Evolutionary conservation across 1,140 invertebrate species (phyloP).

Genomic region (Pogonus chalceus): DNA sequence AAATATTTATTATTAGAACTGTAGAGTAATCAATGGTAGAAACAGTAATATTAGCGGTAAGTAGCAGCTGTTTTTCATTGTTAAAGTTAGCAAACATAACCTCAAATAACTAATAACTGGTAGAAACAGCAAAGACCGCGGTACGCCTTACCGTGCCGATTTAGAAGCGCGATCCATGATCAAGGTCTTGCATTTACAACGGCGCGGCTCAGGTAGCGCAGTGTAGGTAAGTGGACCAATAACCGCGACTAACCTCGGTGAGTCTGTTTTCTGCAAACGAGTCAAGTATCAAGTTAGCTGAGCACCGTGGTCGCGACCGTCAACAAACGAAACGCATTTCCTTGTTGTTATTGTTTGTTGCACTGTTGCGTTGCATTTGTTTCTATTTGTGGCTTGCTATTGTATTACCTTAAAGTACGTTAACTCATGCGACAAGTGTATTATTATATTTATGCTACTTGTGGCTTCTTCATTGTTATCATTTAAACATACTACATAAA

Average conservation of each 20-base stretch:
- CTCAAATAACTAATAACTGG: conserved; percentile 5
- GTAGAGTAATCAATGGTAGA: neutral
- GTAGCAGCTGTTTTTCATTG: conserved; percentile 1
- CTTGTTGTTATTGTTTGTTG: neutral
- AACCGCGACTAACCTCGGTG: conserved; percentile 12
- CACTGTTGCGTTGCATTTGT: neutral
- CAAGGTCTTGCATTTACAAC: conserved; percentile 3
- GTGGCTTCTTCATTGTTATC: neutral
- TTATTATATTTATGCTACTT: neutral
- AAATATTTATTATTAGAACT: neutral
- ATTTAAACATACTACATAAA: neutral
- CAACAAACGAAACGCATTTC: neutral
- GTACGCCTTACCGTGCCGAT: neutral
- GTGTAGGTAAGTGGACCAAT: conserved; percentile 16
- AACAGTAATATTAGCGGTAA: neutral
- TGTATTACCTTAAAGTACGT: neutral
- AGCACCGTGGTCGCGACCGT: neutral
- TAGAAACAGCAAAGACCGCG: neutral
- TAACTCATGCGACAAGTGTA: neutral
- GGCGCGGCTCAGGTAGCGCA: conserved; percentile 3
- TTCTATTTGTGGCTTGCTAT: neutral
- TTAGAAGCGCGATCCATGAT: neutral
- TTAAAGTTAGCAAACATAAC: neutral
- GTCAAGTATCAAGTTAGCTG: neutral
- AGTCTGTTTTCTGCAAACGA: neutral